These are phyloP conservation scores for Cyclophora albipunctata DNA, from an alignment of 2,888 invertebrate genomes.

Conservation along the genomic window DNA sequence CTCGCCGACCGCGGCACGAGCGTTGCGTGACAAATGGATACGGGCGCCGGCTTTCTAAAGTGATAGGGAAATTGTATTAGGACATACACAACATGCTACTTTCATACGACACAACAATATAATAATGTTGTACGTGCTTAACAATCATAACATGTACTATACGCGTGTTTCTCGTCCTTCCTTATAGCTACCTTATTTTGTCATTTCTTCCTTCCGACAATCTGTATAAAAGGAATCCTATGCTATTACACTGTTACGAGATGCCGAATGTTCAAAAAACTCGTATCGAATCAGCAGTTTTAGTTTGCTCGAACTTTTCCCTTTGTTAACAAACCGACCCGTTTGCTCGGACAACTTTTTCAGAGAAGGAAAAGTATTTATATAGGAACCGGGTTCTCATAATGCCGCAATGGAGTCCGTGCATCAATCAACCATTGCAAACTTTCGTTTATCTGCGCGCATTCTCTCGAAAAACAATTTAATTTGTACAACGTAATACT, in stretches of 20 bases:
- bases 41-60: slow-evolving; percentile 18
- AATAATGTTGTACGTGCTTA: not conserved
- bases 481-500: slow-evolving; percentile 14
- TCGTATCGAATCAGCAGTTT: slow-evolving; percentile 44
- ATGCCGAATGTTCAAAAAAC: slow-evolving; percentile 32
- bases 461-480: not conserved
- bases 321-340: slow-evolving; percentile 40
- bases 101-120: not conserved
- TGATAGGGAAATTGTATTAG: slow-evolving; percentile 8
- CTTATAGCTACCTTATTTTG: too few relatives aligned
- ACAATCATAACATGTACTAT: too few relatives aligned
- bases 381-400: slow-evolving; percentile 18
- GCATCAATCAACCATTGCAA: slow-evolving; percentile 16
- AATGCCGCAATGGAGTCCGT: slow-evolving; percentile 10
- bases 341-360: slow-evolving; percentile 32
- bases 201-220: too few relatives aligned
- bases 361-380: slow-evolving; percentile 26
- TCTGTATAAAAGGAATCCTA: not conserved
- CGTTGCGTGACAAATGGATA: slow-evolving; percentile 40
- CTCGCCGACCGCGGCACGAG: slow-evolving; percentile 17
- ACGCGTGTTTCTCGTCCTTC: too few relatives aligned
- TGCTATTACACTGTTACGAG: slow-evolving; percentile 13
- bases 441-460: slow-evolving; percentile 11
- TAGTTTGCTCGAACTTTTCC: slow-evolving; percentile 44
- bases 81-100: not conserved